Percentiles rank a stretch among this genome's conserved stretches.
These are phyloP conservation scores for Genyomyrus donnyi DNA, from an alignment of 2,113 vertebrate genomes.

Conservation along the genomic window DNA sequence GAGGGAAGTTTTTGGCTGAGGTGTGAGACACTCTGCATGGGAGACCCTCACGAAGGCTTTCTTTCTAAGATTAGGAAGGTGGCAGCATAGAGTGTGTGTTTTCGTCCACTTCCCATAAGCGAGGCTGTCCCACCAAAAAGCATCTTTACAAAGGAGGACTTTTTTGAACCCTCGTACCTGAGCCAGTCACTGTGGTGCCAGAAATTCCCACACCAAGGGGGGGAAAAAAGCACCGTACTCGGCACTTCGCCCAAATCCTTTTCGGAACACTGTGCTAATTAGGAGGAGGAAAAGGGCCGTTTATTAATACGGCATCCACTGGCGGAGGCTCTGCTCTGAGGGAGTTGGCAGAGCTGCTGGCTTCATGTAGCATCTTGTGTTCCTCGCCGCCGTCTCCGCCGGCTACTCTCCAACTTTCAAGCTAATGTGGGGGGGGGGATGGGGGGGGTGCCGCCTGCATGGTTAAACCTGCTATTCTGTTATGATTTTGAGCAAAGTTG, in stretches of 20 bases:
- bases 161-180: background rate
- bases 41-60: background rate
- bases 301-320: constrained; percentile 30
- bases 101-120: background rate
- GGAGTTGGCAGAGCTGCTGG: background rate
- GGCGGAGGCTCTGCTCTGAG: background rate
- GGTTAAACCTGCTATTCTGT: constrained; percentile 14
- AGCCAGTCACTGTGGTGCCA: background rate
- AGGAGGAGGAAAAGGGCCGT: constrained; percentile 21
- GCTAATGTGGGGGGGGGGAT: constrained; percentile 41
- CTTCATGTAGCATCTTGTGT: constrained; percentile 23
- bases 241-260: constrained; percentile 10
- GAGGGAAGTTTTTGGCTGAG: constrained; percentile 2
- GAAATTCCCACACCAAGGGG: background rate
- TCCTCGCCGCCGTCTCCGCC: constrained; percentile 37
- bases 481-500: constrained; percentile 36
- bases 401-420: constrained; percentile 30
- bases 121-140: background rate
- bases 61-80: background rate
- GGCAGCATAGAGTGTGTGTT: background rate
- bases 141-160: background rate
- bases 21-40: background rate
- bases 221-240: background rate
- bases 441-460: constrained; percentile 24
- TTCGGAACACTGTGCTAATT: constrained; percentile 36